Percentiles rank a stretch among this genome's conserved stretches.
Evolutionary conservation across 1,140 invertebrate species (phyloP).

Genomic region (Scaptomyza pallida): DNA sequence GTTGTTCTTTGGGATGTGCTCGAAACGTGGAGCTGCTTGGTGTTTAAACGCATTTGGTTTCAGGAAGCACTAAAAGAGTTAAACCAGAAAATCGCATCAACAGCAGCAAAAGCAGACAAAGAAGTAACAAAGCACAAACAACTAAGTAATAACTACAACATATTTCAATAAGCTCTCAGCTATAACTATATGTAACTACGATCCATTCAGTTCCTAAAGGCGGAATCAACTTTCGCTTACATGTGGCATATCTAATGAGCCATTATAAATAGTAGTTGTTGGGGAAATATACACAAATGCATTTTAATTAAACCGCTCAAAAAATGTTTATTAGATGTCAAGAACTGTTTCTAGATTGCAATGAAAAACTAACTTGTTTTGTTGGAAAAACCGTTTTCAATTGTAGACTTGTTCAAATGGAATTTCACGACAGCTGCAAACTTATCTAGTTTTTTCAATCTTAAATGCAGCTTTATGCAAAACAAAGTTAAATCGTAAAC

Average conservation of each 20-base stretch:
- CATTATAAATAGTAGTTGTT: background rate
- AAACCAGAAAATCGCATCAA: slow-evolving; percentile 4
- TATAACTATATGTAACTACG: background rate
- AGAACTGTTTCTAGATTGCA: too few relatives aligned
- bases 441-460: too few relatives aligned
- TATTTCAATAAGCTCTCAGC: background rate
- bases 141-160: background rate
- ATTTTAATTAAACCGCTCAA: background rate
- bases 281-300: background rate
- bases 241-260: background rate
- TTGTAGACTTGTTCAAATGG: too few relatives aligned
- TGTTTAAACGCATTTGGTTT: slow-evolving; percentile 1
- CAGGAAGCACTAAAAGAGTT: slow-evolving; percentile 8
- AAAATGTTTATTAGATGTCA: background rate
- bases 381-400: background rate
- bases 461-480: too few relatives aligned
- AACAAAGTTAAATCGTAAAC: too few relatives aligned
- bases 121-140: background rate
- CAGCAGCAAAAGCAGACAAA: background rate
- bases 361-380: background rate
- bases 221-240: background rate
- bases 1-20: background rate
- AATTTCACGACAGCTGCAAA: too few relatives aligned
- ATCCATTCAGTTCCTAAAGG: background rate
- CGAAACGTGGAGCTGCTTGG: background rate